Evolutionary conservation across 2,888 invertebrate species (phyloP).

Genomic region (Nomada fabriciana): DNA sequence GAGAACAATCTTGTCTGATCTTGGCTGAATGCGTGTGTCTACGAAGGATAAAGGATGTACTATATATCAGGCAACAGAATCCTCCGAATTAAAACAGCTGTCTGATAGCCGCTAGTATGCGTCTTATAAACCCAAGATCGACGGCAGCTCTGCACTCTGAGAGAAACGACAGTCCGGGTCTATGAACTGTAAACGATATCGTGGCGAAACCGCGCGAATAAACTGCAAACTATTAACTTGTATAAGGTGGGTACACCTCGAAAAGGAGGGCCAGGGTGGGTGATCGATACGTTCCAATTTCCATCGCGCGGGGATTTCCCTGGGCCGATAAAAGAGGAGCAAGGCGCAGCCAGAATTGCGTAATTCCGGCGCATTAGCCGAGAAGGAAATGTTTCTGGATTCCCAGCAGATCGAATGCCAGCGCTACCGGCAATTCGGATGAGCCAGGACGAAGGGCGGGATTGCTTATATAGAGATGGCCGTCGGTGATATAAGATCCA

Average conservation of each 20-base stretch:
- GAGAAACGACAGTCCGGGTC: too few relatives aligned
- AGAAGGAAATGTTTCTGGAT: constrained; percentile 62
- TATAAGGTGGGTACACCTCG: background rate
- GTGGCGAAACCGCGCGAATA: background rate
- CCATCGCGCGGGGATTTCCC: constrained; percentile 39
- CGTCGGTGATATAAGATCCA: constrained; percentile 84
- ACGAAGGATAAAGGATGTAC: too few relatives aligned
- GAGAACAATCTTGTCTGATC: too few relatives aligned
- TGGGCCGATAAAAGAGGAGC: constrained; percentile 42
- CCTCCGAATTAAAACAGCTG: too few relatives aligned
- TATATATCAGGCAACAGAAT: too few relatives aligned
- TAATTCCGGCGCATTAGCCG: constrained; percentile 59
- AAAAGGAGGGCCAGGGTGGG: background rate
- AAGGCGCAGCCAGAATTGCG: constrained; percentile 35
- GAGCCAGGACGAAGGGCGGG: constrained; percentile 68
- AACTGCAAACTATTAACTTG: background rate
- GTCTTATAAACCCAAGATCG: too few relatives aligned
- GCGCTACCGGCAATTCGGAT: constrained; percentile 67
- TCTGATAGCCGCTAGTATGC: too few relatives aligned
- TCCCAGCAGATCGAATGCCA: constrained; percentile 71
- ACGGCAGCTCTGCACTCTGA: too few relatives aligned
- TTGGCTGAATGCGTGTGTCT: too few relatives aligned
- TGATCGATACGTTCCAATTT: constrained; percentile 47
- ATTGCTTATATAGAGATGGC: constrained; percentile 83
- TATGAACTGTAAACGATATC: background rate